A percentile compares a stretch with the other conserved stretches of the same genome.
phyloP scores from a whole-genome alignment of 1,140 invertebrate genomes.

The Drosophila athabasca region DNA sequence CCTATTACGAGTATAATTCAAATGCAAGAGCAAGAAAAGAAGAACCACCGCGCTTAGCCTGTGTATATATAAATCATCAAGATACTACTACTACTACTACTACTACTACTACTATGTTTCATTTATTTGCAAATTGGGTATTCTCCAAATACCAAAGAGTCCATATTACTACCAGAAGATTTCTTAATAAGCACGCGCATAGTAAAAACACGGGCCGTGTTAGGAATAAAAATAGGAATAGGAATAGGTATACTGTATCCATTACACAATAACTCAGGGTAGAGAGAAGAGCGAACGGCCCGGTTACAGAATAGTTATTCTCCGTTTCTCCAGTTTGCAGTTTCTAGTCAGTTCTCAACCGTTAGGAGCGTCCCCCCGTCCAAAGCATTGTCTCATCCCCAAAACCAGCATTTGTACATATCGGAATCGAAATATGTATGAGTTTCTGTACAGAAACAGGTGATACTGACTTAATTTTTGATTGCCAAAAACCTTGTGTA shows the following conservation, averaged over 20 bases:
- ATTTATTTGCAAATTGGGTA: conserved; percentile 64
- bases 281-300: background rate
- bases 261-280: background rate
- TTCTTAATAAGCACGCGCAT: conserved; percentile 82
- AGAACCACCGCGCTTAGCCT: conserved; percentile 53
- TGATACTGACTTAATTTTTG: too few relatives aligned
- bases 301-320: conserved; percentile 4
- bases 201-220: conserved; percentile 21
- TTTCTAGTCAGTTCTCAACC: too few relatives aligned
- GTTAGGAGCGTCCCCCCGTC: too few relatives aligned
- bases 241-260: background rate
- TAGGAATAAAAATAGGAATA: conserved; percentile 3
- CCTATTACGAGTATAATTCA: background rate
- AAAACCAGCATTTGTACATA: conserved; percentile 7
- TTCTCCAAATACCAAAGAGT: conserved; percentile 83
- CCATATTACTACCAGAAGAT: conserved; percentile 84
- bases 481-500: too few relatives aligned
- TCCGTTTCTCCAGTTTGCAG: too few relatives aligned
- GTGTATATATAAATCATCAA: conserved; percentile 23
- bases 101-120: conserved; percentile 19
- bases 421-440: conserved; percentile 1
- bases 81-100: too few relatives aligned
- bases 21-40: conserved; percentile 1
- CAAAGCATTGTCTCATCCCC: too few relatives aligned
- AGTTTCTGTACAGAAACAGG: background rate